Percentiles rank a stretch among this genome's conserved stretches.
These are phyloP conservation scores for Sebastes hubbsi DNA, from an alignment of 2,797 vertebrate genomes.

Conservation along the genomic window DNA sequence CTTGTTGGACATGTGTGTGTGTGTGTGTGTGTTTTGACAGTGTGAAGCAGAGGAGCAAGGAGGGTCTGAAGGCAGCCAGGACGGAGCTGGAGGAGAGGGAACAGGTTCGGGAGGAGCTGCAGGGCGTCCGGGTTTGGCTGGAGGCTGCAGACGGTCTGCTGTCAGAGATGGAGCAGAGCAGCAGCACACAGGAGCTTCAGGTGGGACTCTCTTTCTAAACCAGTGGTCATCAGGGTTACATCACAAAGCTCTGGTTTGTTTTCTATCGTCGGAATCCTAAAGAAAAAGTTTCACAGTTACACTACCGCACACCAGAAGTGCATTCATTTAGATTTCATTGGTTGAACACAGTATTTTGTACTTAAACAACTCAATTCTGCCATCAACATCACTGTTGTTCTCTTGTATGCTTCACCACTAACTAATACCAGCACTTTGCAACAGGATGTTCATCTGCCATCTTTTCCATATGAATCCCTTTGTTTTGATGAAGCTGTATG, in stretches of 20 bases:
- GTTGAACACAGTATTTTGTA: too few species aligned
- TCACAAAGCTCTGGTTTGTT: neutral
- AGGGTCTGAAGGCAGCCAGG: slow-evolving; percentile 75
- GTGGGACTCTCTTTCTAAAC: slow-evolving; percentile 68
- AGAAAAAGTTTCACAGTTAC: neutral
- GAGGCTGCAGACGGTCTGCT: slow-evolving; percentile 63
- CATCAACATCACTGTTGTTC: neutral
- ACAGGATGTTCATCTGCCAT: neutral
- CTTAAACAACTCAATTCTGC: too few species aligned
- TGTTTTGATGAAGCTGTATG: neutral
- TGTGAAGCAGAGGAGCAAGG: slow-evolving; percentile 79
- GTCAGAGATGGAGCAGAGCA: slow-evolving; percentile 62
- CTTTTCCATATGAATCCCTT: neutral
- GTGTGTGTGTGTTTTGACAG: slow-evolving; percentile 57
- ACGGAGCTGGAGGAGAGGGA: slow-evolving; percentile 86
- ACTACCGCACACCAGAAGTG: neutral
- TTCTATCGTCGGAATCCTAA: neutral
- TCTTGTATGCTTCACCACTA: neutral
- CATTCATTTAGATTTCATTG: neutral
- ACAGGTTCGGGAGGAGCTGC: slow-evolving; percentile 83
- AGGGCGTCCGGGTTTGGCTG: slow-evolving; percentile 76
- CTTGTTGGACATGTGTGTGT: neutral
- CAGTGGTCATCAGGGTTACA: neutral
- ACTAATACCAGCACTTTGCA: neutral
- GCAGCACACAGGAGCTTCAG: slow-evolving; percentile 83